Percentiles rank a stretch among this genome's conserved stretches.
These are phyloP conservation scores for Podarcis muralis DNA, from an alignment of 2,113 vertebrate genomes.

Conservation along the genomic window DNA sequence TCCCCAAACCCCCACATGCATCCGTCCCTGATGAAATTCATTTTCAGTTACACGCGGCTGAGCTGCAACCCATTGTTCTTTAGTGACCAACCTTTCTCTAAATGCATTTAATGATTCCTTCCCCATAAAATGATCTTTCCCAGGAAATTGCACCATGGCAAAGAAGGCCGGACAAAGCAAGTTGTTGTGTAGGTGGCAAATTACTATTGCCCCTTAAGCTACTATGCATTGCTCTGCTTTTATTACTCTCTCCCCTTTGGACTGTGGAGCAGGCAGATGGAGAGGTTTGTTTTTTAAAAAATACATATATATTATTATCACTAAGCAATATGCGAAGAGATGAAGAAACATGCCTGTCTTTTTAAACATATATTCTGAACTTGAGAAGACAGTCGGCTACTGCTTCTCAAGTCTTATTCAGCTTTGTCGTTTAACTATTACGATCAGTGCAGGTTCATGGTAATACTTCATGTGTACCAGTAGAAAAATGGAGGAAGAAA, in stretches of 20 bases:
- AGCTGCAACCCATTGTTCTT: constrained; percentile 34
- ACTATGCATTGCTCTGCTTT: constrained; percentile 47
- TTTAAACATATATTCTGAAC: constrained; percentile 64
- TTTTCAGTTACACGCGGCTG: constrained; percentile 35
- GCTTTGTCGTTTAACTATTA: constrained; percentile 45
- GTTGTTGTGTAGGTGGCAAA: constrained; percentile 53
- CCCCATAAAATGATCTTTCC: constrained; percentile 33
- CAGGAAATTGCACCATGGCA: constrained; percentile 49
- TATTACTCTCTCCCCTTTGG: constrained; percentile 32
- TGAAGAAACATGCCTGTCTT: constrained; percentile 35
- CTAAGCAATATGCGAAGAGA: constrained; percentile 43
- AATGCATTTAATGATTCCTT: constrained; percentile 58
- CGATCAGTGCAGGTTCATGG: not conserved
- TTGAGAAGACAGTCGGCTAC: constrained; percentile 50
- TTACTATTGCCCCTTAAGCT: constrained; percentile 37
- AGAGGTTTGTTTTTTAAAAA: constrained; percentile 23
- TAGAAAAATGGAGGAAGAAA: not conserved
- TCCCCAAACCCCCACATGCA: not conserved
- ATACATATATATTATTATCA: not conserved
- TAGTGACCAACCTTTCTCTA: constrained; percentile 44
- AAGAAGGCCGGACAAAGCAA: constrained; percentile 44
- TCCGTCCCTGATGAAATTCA: not conserved
- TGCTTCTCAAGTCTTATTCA: constrained; percentile 41
- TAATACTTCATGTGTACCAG: not conserved
- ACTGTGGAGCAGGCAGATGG: constrained; percentile 55